Evolutionary conservation across 2,113 vertebrate species (phyloP), one percentile per base, ranked within the genome.

Genomic region (Acrocephalus arundinaceus): DNA sequence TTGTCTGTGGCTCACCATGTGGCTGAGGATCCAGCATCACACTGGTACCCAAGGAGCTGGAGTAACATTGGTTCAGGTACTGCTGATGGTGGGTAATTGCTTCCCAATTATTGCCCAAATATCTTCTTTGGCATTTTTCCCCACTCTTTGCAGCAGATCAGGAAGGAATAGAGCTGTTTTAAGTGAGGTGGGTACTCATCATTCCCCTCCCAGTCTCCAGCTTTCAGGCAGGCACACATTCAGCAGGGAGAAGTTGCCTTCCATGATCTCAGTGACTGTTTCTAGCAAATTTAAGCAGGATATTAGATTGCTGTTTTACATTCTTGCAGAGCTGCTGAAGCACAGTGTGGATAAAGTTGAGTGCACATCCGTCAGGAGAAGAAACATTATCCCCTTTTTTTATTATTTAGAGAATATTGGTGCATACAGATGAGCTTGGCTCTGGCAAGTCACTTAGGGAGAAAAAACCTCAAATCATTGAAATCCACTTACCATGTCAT

Each of bases 271-370:
- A 41, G 65, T 28, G 77, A 57, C n/a, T 85, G 51, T 85, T 95
- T 83, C 78, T 71, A 51, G 67, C 51, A 67, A 87, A 94, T 85
- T 77, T 93, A 70, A 94, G 71, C n/a, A 85, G 82, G 67, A 57
- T 88, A 85, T 93, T 91, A 70, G 61, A 39, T 87, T 23, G 37
- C 37, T 61, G n/a, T 85, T 95, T 87, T 83, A 58, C 65, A 51
- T 78, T 90, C 82, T 83, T 66, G 71, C 85, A 84, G 76, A 86
- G 73, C 85, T 93, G 72, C 65, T 95, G 30, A 91, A 88, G 67
- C 55, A 55, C 82, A 3, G 6, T 67, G 39, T 83, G 79, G 86
- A 84, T 95, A 48, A 88, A 93, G 67, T 15, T 77, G 85, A 91
- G 54, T 83, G 82, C 71, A 84, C 76, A 66, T 88, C 78, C 12